Conservation (phyloP, 2,113 vertebrate species). For the Corydoras maculifer region DNA sequence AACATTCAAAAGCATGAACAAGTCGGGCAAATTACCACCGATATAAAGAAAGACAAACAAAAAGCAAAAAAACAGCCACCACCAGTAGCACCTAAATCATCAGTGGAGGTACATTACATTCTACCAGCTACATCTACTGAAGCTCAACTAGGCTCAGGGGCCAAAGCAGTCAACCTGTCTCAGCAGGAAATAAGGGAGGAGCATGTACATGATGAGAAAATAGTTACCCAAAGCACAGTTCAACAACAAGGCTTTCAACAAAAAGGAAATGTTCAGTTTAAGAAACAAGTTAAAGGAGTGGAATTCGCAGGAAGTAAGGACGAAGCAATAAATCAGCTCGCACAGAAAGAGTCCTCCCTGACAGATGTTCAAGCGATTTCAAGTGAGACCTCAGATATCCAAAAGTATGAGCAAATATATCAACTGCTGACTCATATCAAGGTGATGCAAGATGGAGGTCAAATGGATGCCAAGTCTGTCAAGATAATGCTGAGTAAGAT, state of each 20-base stretch:
- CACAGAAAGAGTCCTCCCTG: conserved; percentile 41
- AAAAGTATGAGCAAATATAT: conserved; percentile 69
- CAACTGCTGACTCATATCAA: conserved; percentile 70
- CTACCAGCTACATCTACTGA: conserved; percentile 40
- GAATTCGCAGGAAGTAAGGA: conserved; percentile 34
- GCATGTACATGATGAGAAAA: conserved; percentile 50
- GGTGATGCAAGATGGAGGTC: conserved; percentile 68
- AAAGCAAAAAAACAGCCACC: conserved; percentile 45
- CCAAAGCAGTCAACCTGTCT: conserved; percentile 46
- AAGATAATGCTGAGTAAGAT: conserved; percentile 64
- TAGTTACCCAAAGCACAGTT: conserved; percentile 51
- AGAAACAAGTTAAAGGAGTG: conserved; percentile 49
- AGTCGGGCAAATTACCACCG: conserved; percentile 33
- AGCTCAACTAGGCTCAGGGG: conserved; percentile 48
- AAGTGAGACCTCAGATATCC: conserved; percentile 59
- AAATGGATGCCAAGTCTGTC: conserved; percentile 64
- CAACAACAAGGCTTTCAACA: conserved; percentile 54
- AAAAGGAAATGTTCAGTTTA: conserved; percentile 48
- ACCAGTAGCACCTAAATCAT: conserved; percentile 48
- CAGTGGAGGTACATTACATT: conserved; percentile 50
- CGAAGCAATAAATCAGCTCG: conserved; percentile 35
- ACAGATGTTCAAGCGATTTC: conserved; percentile 40
- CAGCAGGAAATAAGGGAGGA: conserved; percentile 55
- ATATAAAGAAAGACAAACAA: conserved; percentile 49
- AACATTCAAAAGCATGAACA: conserved; percentile 45